These are phyloP conservation scores for Cheilosia pagana DNA, from an alignment of 2,888 invertebrate species.

Conservation along the genomic window DNA sequence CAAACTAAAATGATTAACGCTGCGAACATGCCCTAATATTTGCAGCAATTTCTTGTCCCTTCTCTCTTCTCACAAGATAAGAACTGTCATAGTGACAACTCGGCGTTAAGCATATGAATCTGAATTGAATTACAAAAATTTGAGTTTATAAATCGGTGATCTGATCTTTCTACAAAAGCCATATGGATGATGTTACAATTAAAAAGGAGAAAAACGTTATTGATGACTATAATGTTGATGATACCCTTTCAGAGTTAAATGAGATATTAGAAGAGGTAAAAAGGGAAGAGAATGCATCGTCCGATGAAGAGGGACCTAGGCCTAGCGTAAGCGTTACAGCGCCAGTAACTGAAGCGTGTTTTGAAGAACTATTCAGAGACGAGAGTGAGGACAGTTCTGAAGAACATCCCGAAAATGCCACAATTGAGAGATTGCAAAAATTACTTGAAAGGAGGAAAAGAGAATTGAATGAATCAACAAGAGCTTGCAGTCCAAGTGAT, in stretches of 20 bases:
- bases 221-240: neutral
- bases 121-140: no score
- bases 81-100: no score
- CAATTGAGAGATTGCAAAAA: conserved; percentile 31
- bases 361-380: conserved; percentile 21
- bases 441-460: conserved; percentile 34
- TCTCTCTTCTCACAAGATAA: no score
- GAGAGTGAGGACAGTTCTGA: neutral
- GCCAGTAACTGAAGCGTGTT: conserved; percentile 14
- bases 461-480: conserved; percentile 1
- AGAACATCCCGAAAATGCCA: conserved; percentile 4
- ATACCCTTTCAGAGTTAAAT: conserved; percentile 6
- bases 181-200: conserved; percentile 32
- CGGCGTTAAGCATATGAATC: no score
- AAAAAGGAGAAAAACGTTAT: conserved; percentile 25
- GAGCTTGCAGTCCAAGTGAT: neutral
- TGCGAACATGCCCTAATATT: no score
- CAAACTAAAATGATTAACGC: no score
- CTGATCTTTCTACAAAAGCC: neutral
- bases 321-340: neutral
- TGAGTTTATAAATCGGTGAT: no score
- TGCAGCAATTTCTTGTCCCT: no score
- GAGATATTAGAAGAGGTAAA: conserved; percentile 44
- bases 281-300: conserved; percentile 23
- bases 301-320: neutral